Evolutionary conservation across 1,140 invertebrate genomes (phyloP).

Genomic region (Aricia agestis): DNA sequence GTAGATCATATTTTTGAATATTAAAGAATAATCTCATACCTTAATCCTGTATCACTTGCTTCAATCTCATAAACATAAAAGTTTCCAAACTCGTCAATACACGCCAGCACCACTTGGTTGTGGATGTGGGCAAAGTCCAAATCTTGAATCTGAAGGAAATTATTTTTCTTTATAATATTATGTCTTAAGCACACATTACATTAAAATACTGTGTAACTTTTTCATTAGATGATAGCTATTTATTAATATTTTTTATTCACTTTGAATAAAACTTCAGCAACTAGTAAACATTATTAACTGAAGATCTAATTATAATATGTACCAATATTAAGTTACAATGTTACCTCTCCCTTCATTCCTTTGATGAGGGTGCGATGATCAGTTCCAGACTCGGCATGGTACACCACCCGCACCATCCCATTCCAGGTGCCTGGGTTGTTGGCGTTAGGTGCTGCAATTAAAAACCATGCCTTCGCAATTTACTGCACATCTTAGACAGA

Average conservation of each 20-base stretch:
- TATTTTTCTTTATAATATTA: background rate
- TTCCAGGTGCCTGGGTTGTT: conserved; percentile 79
- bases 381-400: conserved; percentile 80
- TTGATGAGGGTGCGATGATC: conserved; percentile 89
- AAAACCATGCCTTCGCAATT: background rate
- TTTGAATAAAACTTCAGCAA: too few relatives aligned
- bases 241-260: too few relatives aligned
- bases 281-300: too few relatives aligned
- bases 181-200: too few relatives aligned
- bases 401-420: conserved; percentile 89
- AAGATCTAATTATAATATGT: too few relatives aligned
- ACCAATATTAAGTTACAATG: background rate
- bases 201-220: too few relatives aligned
- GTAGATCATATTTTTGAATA: too few relatives aligned
- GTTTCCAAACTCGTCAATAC: conserved; percentile 89
- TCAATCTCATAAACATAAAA: conserved; percentile 89
- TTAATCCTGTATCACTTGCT: conserved; percentile 77
- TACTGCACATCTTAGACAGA: background rate
- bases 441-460: conserved; percentile 53
- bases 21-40: conserved; percentile 36
- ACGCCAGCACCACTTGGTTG: conserved; percentile 86
- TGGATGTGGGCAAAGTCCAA: conserved; percentile 91
- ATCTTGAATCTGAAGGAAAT: conserved; percentile 83
- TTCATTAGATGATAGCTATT: too few relatives aligned
- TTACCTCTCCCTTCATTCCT: conserved; percentile 83